Evolutionary conservation across 30 jellyfish, hydroid and myxozoan genomes (phyloP), one percentile per base, ranked within the genome.

Genomic region (Aurelia coerulea): DNA sequence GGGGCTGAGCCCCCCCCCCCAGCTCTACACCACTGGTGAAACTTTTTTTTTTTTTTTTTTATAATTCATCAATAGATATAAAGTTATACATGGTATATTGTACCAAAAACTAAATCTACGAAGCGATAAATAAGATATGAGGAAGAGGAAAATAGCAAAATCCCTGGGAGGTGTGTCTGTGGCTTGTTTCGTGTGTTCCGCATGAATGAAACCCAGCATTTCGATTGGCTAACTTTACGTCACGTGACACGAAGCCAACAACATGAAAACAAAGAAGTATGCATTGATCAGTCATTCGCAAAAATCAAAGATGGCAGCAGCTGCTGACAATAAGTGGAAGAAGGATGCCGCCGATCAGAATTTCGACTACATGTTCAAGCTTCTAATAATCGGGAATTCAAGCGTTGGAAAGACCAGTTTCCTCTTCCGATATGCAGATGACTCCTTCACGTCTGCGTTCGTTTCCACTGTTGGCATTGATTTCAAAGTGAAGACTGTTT

Each of bases 301-400:
- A 56, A 60, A 75, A 60, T 52, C 56, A 79, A 94, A 84, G 72
- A 94, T 94, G 97, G 97, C 97, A 76, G 99, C 97, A 31, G 93
- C 97, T 17, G 85, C 95, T 32, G 99, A 88, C 89, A 85, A 93
- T 65, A 95, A 94, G 63, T 88, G 99, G 90, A 83, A 93, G 75
- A 94, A 89, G 90, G 99, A 94, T 89, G 97, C 99, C 62, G 99
- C 99, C 88, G 99, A 94, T 81, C 99, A 94, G 75, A 94, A 94
- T 81, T 94, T 94, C 80, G 99, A 94, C 76, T 94, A 94, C 79
- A 94, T 94, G 99, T 94, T 94, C 78, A 94, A 94, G 71, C 84
- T 94, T 18, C 73, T 94, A 58, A 94, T 94, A 41, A 94, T 94
- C 70, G 99, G 99, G 1, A 94, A 94, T 65, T 94, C 99, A 15